Percentiles rank a stretch among this genome's conserved stretches.
phyloP scores from a whole-genome alignment of 2,888 invertebrate species.

The Trissolcus brochymenae region DNA sequence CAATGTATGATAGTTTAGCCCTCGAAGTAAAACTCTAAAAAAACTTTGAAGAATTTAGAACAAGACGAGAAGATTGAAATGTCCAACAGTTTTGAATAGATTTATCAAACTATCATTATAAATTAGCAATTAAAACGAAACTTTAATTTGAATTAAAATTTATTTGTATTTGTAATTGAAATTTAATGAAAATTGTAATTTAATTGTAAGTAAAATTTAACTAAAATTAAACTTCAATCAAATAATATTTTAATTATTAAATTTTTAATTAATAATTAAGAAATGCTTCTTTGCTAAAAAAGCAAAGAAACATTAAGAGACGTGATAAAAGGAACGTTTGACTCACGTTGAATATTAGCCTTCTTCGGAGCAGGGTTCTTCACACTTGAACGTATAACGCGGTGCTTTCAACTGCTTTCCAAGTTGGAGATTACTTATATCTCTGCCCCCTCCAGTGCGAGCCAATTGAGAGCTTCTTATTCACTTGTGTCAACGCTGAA shows the following conservation, averaged over 20 bases:
- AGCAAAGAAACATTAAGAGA: no score
- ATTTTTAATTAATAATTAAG: no score
- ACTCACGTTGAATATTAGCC: slow-evolving; percentile 33
- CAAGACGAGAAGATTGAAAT: neutral
- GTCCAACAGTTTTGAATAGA: no score
- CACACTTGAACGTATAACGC: slow-evolving; percentile 37
- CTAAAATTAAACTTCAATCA: no score
- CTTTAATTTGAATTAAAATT: no score
- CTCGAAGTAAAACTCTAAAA: no score
- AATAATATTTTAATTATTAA: no score
- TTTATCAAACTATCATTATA: no score
- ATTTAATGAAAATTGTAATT: neutral
- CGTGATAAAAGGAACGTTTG: slow-evolving; percentile 5
- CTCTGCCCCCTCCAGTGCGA: slow-evolving; percentile 29
- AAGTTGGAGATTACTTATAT: slow-evolving; percentile 40
- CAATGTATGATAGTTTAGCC: no score
- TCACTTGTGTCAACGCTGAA: slow-evolving; percentile 32
- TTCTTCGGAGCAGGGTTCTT: slow-evolving; percentile 18
- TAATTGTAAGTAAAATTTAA: neutral
- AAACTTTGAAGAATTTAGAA: no score
- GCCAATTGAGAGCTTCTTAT: slow-evolving; percentile 49
- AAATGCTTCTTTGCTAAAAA: no score
- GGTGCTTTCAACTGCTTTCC: slow-evolving; percentile 44
- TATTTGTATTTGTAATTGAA: neutral
- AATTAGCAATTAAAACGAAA: no score